Evolutionary conservation across 2,797 vertebrate species (phyloP).

Genomic region (Dermochelys coriacea): DNA sequence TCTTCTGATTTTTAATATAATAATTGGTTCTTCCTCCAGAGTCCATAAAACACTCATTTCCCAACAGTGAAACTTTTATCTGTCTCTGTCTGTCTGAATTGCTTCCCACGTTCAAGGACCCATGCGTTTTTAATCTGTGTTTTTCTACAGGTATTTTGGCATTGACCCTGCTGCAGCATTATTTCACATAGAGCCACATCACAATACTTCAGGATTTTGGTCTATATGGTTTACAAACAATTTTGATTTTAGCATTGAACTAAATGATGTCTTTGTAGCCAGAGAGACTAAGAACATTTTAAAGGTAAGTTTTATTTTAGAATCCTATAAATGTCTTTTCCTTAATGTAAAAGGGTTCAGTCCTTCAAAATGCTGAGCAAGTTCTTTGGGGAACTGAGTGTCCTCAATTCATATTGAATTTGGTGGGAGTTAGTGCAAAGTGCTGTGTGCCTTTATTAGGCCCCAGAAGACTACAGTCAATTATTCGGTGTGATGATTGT

Average conservation of each 20-base stretch:
- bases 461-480: not conserved
- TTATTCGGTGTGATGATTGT: not conserved
- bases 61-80: not conserved
- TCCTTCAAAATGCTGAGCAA: not conserved
- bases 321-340: not conserved
- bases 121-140: conserved; percentile 6
- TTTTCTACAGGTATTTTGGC: conserved; percentile 77
- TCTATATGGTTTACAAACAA: conserved; percentile 92
- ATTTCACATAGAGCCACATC: conserved; percentile 87
- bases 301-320: conserved; percentile 82
- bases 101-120: not conserved
- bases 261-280: conserved; percentile 87
- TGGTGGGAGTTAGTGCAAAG: not conserved
- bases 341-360: not conserved
- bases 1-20: conserved; percentile 5
- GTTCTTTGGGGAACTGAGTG: not conserved
- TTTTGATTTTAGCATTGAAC: conserved; percentile 82
- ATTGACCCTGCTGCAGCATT: conserved; percentile 82
- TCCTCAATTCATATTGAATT: conserved; percentile 6
- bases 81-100: not conserved
- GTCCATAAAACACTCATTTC: not conserved
- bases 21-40: not conserved
- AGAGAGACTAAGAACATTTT: conserved; percentile 84
- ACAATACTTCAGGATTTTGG: conserved; percentile 84
- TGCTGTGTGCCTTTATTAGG: not conserved